Base-by-base conservation (phyloP, 2,113 vertebrate genomes). In the Lasiurus borealis region DNA sequence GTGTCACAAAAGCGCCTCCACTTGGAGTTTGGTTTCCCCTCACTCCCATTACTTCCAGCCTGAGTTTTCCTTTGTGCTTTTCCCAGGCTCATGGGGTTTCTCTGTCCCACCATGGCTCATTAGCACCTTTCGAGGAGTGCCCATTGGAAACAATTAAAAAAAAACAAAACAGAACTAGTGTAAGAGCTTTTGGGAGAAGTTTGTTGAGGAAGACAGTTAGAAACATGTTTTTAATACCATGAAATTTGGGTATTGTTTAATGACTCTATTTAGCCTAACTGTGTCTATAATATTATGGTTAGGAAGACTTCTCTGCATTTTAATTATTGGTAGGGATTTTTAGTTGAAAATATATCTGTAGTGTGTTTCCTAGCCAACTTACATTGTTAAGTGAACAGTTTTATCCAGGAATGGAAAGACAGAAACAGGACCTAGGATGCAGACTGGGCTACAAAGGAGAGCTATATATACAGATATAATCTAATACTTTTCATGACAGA, bases 331-430 rank as follows among this genome's bases (percentile, higher is more conserved):
- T 81, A 27, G 29, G 25, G 29, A 52, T 69, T 90, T 36, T n/a
- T 6, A 76, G 57, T 40, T 54, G 76, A 94, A 91, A 76, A 50
- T 80, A 50, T 23, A 94, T 59, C 29, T 89, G 77, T 31, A 48
- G 16, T 57, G 12, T 68, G 50, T 15, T 90, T 82, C 6, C 5
- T 64, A 64, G 18, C 34, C 15, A 69, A 14, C 54, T 83, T 72
- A 50, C n/a, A 68, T 71, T 83, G 18, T 54, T 78, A 52, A 86
- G 31, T 34, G 44, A 81, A 14, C 19, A 66, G 7, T 76, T 93
- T 82, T 80, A 82, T 89, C 21, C 46, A 36, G 59, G 52, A 46
- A 80, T 84, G 50, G 18, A 48, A 91, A 31, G 5, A 85, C 19
- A 69, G 48, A 29, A 29, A 16, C 36, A 64, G 16, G 29, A 48